Percentiles rank a stretch among this genome's conserved stretches.
These are phyloP conservation scores for Vireo altiloquus DNA, from an alignment of 2,113 vertebrate genomes.

Conservation along the genomic window DNA sequence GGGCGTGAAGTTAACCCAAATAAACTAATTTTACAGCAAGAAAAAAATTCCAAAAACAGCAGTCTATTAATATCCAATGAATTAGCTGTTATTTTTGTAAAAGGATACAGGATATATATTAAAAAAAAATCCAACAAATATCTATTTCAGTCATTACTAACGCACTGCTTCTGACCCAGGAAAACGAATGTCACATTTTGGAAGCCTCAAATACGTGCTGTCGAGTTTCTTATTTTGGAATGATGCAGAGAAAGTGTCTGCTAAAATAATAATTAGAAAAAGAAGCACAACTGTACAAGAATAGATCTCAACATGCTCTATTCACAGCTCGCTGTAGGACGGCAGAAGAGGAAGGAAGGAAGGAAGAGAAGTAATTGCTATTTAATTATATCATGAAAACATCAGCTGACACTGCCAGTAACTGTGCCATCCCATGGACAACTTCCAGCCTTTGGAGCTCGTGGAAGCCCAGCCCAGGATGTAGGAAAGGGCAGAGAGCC, in stretches of 20 bases:
- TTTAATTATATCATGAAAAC: conserved; percentile 24
- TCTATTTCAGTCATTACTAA: not conserved
- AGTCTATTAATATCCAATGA: not conserved
- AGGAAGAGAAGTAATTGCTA: not conserved
- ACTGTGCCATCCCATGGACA: not conserved
- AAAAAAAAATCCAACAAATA: not conserved
- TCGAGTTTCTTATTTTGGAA: not conserved
- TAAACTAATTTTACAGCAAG: not conserved
- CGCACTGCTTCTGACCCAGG: not conserved
- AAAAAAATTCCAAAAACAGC: not conserved
- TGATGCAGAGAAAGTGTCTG: not conserved
- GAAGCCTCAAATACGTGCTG: not conserved
- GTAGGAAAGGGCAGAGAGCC: too few relatives aligned
- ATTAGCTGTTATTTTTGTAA: not conserved
- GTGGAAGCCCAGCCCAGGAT: not conserved
- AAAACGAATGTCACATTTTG: not conserved
- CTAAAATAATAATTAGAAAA: conserved; percentile 7
- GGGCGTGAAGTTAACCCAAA: not conserved
- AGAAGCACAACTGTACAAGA: not conserved
- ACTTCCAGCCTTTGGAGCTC: not conserved
- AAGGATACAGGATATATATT: not conserved
- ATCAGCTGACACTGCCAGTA: not conserved
- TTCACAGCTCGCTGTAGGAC: not conserved
- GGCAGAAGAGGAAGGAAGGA: not conserved
- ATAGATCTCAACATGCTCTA: conserved; percentile 17